These are phyloP conservation scores for Geothlypis trichas DNA, from an alignment of 2,113 vertebrate genomes.

Conservation along the genomic window DNA sequence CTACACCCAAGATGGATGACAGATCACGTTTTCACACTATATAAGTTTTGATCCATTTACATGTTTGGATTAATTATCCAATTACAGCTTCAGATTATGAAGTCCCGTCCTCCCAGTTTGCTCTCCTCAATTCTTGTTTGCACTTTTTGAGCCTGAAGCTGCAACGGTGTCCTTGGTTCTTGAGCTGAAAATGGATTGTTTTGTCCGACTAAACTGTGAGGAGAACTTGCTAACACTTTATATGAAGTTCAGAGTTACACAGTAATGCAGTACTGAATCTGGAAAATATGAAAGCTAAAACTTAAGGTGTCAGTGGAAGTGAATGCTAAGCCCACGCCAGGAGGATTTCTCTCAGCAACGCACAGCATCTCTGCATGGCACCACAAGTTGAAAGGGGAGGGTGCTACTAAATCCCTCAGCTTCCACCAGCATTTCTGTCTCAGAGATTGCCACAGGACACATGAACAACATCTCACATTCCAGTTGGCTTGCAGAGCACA, in stretches of 20 bases:
- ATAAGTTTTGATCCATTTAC: neutral
- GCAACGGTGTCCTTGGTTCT: neutral
- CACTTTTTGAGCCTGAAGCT: neutral
- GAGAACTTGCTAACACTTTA: neutral
- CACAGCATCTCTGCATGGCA: neutral
- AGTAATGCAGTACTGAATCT: neutral
- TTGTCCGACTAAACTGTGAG: neutral
- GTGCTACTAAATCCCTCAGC: neutral
- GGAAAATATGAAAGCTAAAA: neutral
- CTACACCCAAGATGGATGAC: fast-evolving
- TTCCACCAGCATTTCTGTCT: neutral
- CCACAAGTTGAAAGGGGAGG: neutral
- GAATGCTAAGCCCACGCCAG: neutral
- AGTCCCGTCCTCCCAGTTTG: neutral
- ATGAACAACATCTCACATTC: neutral
- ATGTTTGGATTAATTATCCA: neutral
- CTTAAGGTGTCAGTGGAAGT: neutral
- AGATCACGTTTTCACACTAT: neutral
- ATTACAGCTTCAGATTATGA: neutral
- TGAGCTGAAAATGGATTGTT: neutral
- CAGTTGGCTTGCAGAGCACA: neutral
- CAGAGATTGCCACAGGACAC: neutral
- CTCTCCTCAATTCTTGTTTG: neutral
- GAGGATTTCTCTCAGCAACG: neutral
- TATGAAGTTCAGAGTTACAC: neutral